Base-by-base conservation (phyloP, 2,888 invertebrate species). In the Bedellia somnulentella region DNA sequence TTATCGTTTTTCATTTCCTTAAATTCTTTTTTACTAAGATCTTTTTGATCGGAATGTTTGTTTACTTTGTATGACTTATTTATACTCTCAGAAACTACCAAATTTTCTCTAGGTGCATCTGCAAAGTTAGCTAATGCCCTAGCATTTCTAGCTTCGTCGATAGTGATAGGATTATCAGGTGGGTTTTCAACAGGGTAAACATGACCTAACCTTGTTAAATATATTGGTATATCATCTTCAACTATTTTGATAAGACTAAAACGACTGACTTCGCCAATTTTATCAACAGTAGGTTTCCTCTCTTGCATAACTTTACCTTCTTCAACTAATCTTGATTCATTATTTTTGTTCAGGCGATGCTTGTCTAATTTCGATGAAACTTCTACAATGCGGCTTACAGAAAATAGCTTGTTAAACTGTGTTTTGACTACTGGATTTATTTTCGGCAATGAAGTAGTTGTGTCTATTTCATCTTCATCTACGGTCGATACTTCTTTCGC, bases 241-340 rank as follows among this genome's bases (percentile, higher is more conserved):
- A 86, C 79, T 30, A 85, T 75, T 52, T 86, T 85, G 10, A 87
- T 85, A 12, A 81, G 70, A 40, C 83, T 85, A 18, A 80, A 81
- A 39, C 86, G 76, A 49, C 82, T 86, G 0, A 87, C 82, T 55
- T 83, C 85, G 25, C 86, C 86, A 36, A 86, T 79, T 62, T 82
- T 82, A 44, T 85, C 81, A 2, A 82, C 45, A 10, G 77, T 78
- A 1, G 84, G 82, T 45, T 80, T 64, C 37, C 76, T 77, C 47
- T 83, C 82, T n/a, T 81, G 59, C 45, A 71, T 73, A 2, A 79
- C 59, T 44, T 71, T 54, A 0, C 78, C 73, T 41, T 75, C 71
- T 50, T 79, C 78, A 27, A 79, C 70, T 6, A 67, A 53, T 13
- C 78, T 67, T 2, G 76, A 75, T 48, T 70, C 57, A 38, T 76